Evolutionary conservation across 2,113 vertebrate genomes (phyloP).

Genomic region (Oceanodroma tethys): DNA sequence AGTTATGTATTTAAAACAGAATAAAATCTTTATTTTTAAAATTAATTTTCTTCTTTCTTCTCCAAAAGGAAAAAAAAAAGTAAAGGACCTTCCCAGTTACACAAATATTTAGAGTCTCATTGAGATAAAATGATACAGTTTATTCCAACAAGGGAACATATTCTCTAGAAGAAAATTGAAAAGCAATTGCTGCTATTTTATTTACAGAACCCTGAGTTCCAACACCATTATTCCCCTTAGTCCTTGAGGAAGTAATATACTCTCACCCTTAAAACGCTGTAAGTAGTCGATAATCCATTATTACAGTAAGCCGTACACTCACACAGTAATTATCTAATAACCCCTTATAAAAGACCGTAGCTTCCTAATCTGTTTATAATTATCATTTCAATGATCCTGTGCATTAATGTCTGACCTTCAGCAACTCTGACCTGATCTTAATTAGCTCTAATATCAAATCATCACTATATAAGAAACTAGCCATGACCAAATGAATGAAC

Average conservation of each 20-base stretch:
- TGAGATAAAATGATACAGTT: conserved; percentile 9
- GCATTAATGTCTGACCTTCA: conserved; percentile 99
- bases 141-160: background rate
- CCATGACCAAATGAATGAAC: conserved; percentile 99
- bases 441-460: conserved; percentile 99
- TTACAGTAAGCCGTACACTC: conserved; percentile 88
- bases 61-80: background rate
- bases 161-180: background rate
- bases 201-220: conserved; percentile 61
- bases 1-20: background rate
- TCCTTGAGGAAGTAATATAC: conserved; percentile 79
- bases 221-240: conserved; percentile 68
- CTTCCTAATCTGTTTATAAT: conserved; percentile 99
- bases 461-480: conserved; percentile 97
- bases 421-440: conserved; percentile 99
- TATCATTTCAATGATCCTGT: conserved; percentile 98
- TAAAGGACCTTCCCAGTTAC: background rate
- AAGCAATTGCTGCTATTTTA: conserved; percentile 11
- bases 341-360: conserved; percentile 94
- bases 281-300: conserved; percentile 88
- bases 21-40: background rate
- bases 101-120: background rate
- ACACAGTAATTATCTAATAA: conserved; percentile 95
- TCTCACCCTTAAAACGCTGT: conserved; percentile 77
- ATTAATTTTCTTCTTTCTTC: background rate